Conservation (phyloP, 2,797 vertebrate genomes). For the Phalanger gymnotis region DNA sequence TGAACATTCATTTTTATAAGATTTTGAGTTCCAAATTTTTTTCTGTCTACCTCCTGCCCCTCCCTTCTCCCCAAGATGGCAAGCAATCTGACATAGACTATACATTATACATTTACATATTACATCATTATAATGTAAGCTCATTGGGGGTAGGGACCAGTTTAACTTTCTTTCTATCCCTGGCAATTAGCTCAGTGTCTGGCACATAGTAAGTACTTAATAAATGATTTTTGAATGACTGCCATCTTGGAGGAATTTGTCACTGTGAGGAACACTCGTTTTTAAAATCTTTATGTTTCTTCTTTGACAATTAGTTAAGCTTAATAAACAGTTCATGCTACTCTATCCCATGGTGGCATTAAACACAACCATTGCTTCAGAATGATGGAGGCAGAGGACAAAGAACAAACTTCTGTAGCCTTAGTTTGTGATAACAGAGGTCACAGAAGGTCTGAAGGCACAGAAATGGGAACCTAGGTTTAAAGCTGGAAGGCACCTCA, state of each 20-base stretch:
- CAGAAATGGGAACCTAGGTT: not conserved
- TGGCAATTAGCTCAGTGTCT: fast-evolving
- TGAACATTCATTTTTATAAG: too few species aligned
- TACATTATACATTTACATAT: too few species aligned
- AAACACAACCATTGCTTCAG: not conserved
- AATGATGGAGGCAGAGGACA: not conserved
- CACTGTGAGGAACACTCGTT: not conserved
- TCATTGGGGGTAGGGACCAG: too few species aligned
- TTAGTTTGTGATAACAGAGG: not conserved
- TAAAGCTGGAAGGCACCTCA: not conserved
- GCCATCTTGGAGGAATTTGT: not conserved
- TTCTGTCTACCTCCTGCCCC: too few species aligned
- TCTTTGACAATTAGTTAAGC: not conserved
- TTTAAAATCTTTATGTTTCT: not conserved
- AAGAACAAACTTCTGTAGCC: not conserved
- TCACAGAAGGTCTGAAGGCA: not conserved
- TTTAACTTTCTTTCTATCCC: not conserved
- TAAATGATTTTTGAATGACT: not conserved
- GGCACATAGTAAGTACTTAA: fast-evolving
- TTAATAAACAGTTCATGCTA: not conserved
- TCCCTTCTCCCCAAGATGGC: too few species aligned
- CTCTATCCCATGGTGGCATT: not conserved
- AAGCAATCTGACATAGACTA: too few species aligned
- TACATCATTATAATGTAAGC: not conserved
- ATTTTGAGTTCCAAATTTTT: too few species aligned